A percentile compares a stretch with the other conserved stretches of the same genome.
phyloP scores from a whole-genome alignment of 2,888 invertebrate genomes.

The Drosophila dives region DNA sequence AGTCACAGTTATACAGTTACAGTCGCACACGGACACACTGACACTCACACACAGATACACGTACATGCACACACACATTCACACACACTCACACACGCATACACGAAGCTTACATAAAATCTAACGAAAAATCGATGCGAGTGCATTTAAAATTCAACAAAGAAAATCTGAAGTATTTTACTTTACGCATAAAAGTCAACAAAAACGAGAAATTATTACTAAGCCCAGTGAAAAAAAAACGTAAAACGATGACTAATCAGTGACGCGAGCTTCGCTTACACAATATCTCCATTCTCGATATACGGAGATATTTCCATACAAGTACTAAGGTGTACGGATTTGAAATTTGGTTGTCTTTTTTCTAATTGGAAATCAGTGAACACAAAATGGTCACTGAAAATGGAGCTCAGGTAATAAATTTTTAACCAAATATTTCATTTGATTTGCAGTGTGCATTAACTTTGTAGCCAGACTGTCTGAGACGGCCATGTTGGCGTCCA shows the following conservation, averaged over 20 bases:
- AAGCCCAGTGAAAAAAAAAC: slow-evolving; percentile 56
- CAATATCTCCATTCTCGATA: slow-evolving; percentile 82
- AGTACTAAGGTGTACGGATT: slow-evolving; percentile 27
- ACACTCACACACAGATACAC: slow-evolving; percentile 45
- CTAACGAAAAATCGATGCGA: slow-evolving; percentile 77
- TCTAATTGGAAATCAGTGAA: slow-evolving; percentile 27
- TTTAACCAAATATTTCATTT: slow-evolving; percentile 7
- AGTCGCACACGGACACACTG: slow-evolving; percentile 49
- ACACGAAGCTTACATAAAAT: slow-evolving; percentile 73
- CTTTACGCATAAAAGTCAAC: slow-evolving; percentile 24
- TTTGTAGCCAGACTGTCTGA: slow-evolving; percentile 49
- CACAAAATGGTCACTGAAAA: slow-evolving; percentile 85
- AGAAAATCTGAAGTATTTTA: slow-evolving; percentile 37
- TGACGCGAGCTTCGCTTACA: slow-evolving; percentile 81
- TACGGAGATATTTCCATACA: slow-evolving; percentile 22
- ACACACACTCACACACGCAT: slow-evolving; percentile 48
- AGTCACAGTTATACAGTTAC: slow-evolving; percentile 41
- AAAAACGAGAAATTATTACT: slow-evolving; percentile 36
- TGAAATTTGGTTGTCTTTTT: slow-evolving; percentile 28
- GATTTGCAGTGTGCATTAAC: slow-evolving; percentile 21
- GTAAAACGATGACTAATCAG: slow-evolving; percentile 82
- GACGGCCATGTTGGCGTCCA: slow-evolving; percentile 83
- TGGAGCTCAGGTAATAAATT: slow-evolving; percentile 84
- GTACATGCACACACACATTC: slow-evolving; percentile 45
- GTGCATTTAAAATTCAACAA: slow-evolving; percentile 71